These are phyloP conservation scores for Brienomyrus brachyistius DNA, from an alignment of 2,113 vertebrate species.

Conservation along the genomic window DNA sequence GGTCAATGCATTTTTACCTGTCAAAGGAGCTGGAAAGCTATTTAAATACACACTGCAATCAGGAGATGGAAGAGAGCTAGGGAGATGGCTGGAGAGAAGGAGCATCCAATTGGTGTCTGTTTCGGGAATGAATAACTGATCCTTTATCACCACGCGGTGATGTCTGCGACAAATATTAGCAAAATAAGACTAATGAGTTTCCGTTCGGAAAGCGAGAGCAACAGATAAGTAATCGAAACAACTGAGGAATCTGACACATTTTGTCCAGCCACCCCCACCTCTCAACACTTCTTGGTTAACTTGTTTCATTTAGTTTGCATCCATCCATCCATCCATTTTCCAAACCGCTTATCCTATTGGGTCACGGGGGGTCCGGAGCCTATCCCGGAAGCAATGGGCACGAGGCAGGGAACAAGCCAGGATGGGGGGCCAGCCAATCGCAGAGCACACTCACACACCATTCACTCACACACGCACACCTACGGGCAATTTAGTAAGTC, in stretches of 20 bases:
- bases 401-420: no score
- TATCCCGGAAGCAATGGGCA: no score
- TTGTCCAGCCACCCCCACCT: background rate
- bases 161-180: background rate
- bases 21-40: background rate
- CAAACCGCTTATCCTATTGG: no score
- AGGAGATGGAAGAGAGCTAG: background rate
- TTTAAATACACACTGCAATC: background rate
- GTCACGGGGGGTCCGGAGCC: no score
- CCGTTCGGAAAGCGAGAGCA: background rate
- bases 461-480: no score
- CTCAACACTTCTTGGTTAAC: background rate
- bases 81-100: background rate
- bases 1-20: background rate
- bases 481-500: no score
- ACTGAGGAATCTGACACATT: background rate
- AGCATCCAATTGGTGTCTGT: no score
- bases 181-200: background rate
- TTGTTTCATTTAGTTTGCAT: constrained; percentile 8
- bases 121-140: background rate
- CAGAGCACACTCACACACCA: no score
- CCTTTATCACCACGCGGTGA: background rate
- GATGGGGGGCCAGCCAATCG: no score
- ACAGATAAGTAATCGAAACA: background rate
- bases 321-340: background rate